Percentiles rank a stretch among this genome's conserved stretches.
Conservation (phyloP, 2,797 vertebrate genomes). For the Vireo griseus region DNA sequence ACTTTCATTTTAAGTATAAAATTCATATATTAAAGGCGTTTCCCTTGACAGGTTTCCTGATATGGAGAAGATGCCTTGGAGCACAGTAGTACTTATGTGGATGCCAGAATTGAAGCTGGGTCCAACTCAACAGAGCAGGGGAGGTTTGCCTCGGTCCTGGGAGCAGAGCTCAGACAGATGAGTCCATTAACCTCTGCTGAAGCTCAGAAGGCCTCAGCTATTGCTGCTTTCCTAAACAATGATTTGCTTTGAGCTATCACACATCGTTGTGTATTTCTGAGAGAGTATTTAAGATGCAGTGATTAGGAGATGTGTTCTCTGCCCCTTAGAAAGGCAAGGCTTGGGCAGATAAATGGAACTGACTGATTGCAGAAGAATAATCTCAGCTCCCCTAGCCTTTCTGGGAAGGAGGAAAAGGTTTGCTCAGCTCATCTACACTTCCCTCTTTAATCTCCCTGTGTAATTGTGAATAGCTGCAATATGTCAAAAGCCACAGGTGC, state of each 20-base stretch:
- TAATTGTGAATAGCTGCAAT: neutral
- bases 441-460: neutral
- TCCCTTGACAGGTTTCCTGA: neutral
- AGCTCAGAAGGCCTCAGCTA: neutral
- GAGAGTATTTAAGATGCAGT: neutral
- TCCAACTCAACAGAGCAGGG: fast-evolving
- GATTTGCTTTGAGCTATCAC: neutral
- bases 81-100: neutral
- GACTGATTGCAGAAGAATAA: neutral
- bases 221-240: neutral
- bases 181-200: neutral
- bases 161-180: neutral
- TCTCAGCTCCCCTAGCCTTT: neutral
- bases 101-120: neutral
- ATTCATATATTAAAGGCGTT: neutral
- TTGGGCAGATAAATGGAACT: neutral
- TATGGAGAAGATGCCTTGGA: neutral
- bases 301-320: neutral
- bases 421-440: neutral
- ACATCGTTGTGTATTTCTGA: neutral
- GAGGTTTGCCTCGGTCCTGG: neutral
- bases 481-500: neutral
- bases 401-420: neutral
- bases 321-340: neutral
- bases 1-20: neutral